Percentiles rank a stretch among this genome's conserved stretches.
These are phyloP conservation scores for Phymatocera aterrima DNA, from an alignment of 2,888 invertebrate genomes.

Conservation along the genomic window DNA sequence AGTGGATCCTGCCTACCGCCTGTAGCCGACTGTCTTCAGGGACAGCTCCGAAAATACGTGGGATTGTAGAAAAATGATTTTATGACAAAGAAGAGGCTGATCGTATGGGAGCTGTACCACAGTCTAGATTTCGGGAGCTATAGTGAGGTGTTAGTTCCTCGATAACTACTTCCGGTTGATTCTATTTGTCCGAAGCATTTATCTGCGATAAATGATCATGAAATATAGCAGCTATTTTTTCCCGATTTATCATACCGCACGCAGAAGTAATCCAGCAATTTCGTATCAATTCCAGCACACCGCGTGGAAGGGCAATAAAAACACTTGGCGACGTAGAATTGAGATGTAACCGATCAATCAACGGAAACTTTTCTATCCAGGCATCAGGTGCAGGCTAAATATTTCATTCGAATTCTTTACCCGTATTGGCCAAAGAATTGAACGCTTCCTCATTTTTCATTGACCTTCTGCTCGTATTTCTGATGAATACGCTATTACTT, in stretches of 20 bases:
- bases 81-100: not conserved
- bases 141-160: not conserved
- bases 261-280: slow-evolving; percentile 30
- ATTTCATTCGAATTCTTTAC: slow-evolving; percentile 13
- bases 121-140: not conserved
- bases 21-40: slow-evolving; percentile 1
- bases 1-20: no score
- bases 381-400: slow-evolving; percentile 5
- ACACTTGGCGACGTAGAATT: slow-evolving; percentile 7
- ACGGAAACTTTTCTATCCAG: slow-evolving; percentile 10
- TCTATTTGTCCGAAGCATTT: slow-evolving; percentile 24
- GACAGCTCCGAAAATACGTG: not conserved
- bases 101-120: slow-evolving; percentile 20
- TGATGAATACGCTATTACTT: not conserved
- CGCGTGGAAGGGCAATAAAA: not conserved
- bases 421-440: not conserved
- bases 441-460: not conserved
- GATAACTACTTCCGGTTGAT: not conserved
- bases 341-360: slow-evolving; percentile 29
- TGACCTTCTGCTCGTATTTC: not conserved
- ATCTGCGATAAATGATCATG: slow-evolving; percentile 25
- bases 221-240: slow-evolving; percentile 21
- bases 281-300: slow-evolving; percentile 33
- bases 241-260: slow-evolving; percentile 33
- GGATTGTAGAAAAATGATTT: no score